Conservation (phyloP, 2,797 vertebrate genomes). For the Cheirogaleus major region DNA sequence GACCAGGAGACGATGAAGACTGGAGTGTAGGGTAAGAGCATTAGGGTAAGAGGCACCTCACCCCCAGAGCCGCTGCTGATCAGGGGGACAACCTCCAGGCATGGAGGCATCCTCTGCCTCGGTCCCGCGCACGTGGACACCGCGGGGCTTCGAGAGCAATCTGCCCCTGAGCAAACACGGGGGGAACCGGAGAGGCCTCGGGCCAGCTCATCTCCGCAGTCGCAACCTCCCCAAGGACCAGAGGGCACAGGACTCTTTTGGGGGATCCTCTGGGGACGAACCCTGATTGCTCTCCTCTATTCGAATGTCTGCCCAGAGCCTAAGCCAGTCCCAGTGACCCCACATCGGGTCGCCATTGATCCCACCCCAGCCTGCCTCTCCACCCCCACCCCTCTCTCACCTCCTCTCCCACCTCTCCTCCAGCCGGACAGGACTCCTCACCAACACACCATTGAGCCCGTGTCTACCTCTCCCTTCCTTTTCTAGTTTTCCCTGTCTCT, state of each 20-base stretch:
- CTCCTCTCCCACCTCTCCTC: not conserved
- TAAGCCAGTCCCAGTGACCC: not conserved
- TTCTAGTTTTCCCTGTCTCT: not conserved
- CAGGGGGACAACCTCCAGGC: not conserved
- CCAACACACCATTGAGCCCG: no score
- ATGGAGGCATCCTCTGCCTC: rapidly evolving
- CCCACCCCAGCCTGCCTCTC: not conserved
- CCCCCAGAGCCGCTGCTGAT: not conserved
- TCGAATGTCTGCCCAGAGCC: not conserved
- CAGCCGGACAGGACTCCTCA: not conserved
- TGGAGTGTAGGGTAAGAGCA: not conserved
- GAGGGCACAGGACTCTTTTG: not conserved
- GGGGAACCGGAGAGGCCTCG: not conserved
- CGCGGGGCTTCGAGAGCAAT: not conserved
- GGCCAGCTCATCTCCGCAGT: not conserved
- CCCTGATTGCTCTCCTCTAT: no score
- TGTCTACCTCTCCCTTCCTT: not conserved
- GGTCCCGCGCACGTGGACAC: rapidly evolving
- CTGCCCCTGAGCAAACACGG: not conserved
- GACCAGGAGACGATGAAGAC: not conserved
- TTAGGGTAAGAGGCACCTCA: not conserved
- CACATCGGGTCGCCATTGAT: not conserved
- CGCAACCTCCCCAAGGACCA: not conserved
- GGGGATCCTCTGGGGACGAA: not conserved
- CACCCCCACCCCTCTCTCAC: not conserved